These are phyloP conservation scores for Andrena marginata DNA, from an alignment of 2,888 invertebrate genomes.

Conservation along the genomic window DNA sequence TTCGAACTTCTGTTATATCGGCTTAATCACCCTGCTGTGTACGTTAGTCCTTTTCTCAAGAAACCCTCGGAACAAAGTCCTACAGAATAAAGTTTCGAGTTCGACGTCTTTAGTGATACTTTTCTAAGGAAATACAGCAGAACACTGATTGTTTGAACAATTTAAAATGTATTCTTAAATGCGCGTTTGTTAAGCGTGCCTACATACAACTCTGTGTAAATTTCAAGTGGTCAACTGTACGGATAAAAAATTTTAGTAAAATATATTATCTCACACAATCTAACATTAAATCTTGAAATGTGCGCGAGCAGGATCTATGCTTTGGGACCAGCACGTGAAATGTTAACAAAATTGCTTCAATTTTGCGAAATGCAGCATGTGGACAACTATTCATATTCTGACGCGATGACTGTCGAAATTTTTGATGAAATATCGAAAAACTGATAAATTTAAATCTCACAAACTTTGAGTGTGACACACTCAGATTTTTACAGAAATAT, in stretches of 20 bases:
- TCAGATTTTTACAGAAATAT: no score
- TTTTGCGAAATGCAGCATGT: not conserved
- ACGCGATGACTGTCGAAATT: not conserved
- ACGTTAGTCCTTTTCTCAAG: slow-evolving; percentile 58
- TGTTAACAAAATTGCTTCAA: no score
- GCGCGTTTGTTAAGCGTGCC: not conserved
- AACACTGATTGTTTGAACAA: slow-evolving; percentile 6
- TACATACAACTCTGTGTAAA: not conserved
- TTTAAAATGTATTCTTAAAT: not conserved
- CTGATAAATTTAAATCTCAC: no score
- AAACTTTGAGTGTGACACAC: no score
- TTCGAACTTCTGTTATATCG: slow-evolving; percentile 65
- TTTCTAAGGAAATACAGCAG: not conserved
- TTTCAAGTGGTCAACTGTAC: no score
- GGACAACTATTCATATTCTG: not conserved
- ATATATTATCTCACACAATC: no score
- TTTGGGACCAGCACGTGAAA: no score
- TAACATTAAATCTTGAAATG: no score
- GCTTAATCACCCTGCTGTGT: slow-evolving; percentile 70
- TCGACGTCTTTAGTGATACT: slow-evolving; percentile 60
- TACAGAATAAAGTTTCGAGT: slow-evolving; percentile 68
- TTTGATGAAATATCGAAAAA: no score
- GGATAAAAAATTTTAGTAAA: no score
- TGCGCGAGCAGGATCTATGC: no score
- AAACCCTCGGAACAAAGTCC: slow-evolving; percentile 68